Evolutionary conservation across 2,888 invertebrate genomes (phyloP).

Genomic region (Melinopterus prodromus): DNA sequence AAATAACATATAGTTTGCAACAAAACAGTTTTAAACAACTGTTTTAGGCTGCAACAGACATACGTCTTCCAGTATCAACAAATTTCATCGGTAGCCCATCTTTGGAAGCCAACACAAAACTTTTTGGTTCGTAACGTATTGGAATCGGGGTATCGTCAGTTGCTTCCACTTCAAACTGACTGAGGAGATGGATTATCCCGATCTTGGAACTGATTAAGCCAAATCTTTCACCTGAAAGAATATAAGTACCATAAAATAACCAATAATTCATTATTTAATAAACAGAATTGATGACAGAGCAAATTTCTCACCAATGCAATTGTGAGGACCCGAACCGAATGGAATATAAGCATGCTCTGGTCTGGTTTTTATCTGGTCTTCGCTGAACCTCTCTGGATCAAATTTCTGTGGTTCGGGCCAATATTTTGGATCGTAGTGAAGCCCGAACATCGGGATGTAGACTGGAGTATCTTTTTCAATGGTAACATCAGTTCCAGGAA

Average conservation of each 20-base stretch:
- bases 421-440: slow-evolving; percentile 56
- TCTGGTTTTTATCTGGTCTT: slow-evolving; percentile 45
- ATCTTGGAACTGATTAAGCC: slow-evolving; percentile 55
- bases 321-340: slow-evolving; percentile 44
- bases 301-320: slow-evolving; percentile 41
- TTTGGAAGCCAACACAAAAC: slow-evolving; percentile 52
- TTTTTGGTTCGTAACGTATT: slow-evolving; percentile 50
- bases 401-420: slow-evolving; percentile 58
- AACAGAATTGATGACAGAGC: background rate
- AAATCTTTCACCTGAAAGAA: slow-evolving; percentile 55
- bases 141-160: slow-evolving; percentile 51
- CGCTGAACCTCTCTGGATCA: slow-evolving; percentile 56
- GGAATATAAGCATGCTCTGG: slow-evolving; percentile 42
- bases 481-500: slow-evolving; percentile 47
- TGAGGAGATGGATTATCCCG: slow-evolving; percentile 52
- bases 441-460: slow-evolving; percentile 52
- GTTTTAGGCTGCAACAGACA: slow-evolving; percentile 27
- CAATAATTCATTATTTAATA: background rate
- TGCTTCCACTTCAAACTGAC: slow-evolving; percentile 50
- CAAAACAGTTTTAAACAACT: background rate
- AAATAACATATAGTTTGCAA: background rate
- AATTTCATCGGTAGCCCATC: slow-evolving; percentile 52
- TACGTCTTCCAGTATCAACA: slow-evolving; percentile 30
- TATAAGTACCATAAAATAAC: slow-evolving; percentile 6
- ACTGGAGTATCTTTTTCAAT: slow-evolving; percentile 56